Base-by-base conservation (phyloP, 1,140 invertebrate genomes). In the Bombus difficillimus region DNA sequence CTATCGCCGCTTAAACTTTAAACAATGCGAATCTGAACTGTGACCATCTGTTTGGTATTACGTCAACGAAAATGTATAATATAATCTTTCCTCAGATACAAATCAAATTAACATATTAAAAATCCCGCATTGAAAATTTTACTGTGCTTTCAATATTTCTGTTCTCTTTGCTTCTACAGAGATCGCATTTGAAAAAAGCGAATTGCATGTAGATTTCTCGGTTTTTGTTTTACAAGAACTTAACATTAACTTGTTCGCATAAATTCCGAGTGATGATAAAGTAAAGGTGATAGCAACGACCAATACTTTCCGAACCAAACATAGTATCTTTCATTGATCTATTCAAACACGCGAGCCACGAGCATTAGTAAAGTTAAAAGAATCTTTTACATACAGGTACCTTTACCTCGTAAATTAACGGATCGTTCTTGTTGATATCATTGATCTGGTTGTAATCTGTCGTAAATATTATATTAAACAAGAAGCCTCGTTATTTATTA, bases 1-100 rank as follows among this genome's bases (percentile, higher is more conserved):
- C 72, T 88, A 83, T 77, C 82, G 13, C 80, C 32, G 62, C 34
- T 87, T 86, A 15, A 82, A 62, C 81, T n/a, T 87, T 87, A 4
- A 82, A 62, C 81, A 69, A 78, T 32, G 18, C 28, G 53, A 71
- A 5, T 6, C 25, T 32, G 5, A 25, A 57, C 39, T 69, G 41
- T 22, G 72, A 75, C 32, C 25, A 2, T 32, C 28, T n/a, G 53
- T 28, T 53, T 12, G 25, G 28, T 18, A 25, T 59, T 59, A 25
- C 3, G 25, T 10, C 25, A 25, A 28, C 3, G 3, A 28, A 59
- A 59, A 28, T 28, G 25, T 59, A 10, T 28, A 3, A 59, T 59
- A 28, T 28, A 59, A 59, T 59, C 25, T 59, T 59, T 59, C 25
- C 57, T 57, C 6, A 0, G 18, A 5, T 57, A 9, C 53, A 4